phyloP scores from a whole-genome alignment of 30 jellyfish, hydroid and myxozoan genomes.

The Pseudorhiza aurosa region DNA sequence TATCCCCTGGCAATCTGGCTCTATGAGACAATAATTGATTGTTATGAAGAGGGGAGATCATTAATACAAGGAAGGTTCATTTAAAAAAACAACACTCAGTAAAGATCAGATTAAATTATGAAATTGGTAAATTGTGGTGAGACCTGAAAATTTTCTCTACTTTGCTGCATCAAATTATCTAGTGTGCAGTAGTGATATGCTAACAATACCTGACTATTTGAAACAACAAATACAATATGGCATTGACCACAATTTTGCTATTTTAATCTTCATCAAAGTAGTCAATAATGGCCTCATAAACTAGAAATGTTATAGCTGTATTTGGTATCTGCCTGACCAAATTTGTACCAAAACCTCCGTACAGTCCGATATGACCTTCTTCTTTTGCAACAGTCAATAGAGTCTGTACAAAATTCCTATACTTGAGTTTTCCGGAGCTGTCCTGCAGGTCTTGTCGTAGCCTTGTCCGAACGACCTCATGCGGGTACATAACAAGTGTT shows the following conservation, averaged over 20 bases:
- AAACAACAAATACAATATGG: background rate
- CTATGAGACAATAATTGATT: too few species aligned
- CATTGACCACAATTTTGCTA: background rate
- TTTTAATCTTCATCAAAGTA: conserved; percentile 53
- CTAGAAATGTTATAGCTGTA: conserved; percentile 77
- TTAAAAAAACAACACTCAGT: too few species aligned
- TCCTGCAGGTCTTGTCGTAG: conserved; percentile 74
- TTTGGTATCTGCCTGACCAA: conserved; percentile 81
- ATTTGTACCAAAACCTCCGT: conserved; percentile 90
- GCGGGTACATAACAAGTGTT: conserved; percentile 81
- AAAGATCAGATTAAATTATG: too few species aligned
- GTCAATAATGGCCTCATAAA: conserved; percentile 73
- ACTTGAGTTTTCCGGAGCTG: conserved; percentile 61
- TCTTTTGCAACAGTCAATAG: conserved; percentile 70
- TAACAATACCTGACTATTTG: too few species aligned
- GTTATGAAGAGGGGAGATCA: too few species aligned
- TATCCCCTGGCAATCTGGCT: too few species aligned
- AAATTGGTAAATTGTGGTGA: too few species aligned
- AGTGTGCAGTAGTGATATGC: background rate
- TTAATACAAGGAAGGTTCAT: too few species aligned
- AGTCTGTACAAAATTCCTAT: conserved; percentile 69
- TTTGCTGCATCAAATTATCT: background rate
- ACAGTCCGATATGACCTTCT: conserved; percentile 89
- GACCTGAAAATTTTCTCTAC: too few species aligned
- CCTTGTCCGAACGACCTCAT: conserved; percentile 92